Evolutionary conservation across 2,797 vertebrate species (phyloP).

Genomic region (Vespertilio murinus): DNA sequence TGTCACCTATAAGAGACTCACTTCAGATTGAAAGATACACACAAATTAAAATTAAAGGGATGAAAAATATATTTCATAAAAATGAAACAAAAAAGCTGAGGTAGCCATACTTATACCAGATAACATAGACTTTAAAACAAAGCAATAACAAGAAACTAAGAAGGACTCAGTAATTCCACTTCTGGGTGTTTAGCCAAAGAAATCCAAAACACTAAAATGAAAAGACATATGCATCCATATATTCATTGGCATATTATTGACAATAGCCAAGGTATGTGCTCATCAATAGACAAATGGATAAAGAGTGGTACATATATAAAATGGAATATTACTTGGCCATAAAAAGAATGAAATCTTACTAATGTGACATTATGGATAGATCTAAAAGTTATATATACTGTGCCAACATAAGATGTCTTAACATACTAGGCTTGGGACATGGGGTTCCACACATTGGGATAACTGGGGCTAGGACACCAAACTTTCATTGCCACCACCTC

Average conservation of each 20-base stretch:
- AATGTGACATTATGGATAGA: background rate
- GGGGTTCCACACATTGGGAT: constrained; percentile 74
- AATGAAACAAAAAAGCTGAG: background rate
- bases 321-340: background rate
- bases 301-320: background rate
- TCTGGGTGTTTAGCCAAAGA: background rate
- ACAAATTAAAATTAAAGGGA: background rate
- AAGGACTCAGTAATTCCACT: background rate
- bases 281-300: background rate
- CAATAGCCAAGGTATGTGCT: background rate
- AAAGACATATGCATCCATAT: background rate
- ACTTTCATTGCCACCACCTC: background rate
- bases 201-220: background rate
- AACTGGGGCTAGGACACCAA: background rate
- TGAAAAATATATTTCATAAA: background rate
- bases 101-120: background rate
- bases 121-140: background rate
- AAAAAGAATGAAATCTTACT: background rate
- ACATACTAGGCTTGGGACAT: constrained; percentile 82
- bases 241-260: background rate
- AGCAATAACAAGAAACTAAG: background rate
- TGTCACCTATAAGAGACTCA: background rate
- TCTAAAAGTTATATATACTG: background rate
- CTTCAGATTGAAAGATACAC: background rate
- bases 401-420: constrained; percentile 85